Base-by-base conservation (phyloP, 1,140 invertebrate genomes). In the Meteorus sp. region DNA sequence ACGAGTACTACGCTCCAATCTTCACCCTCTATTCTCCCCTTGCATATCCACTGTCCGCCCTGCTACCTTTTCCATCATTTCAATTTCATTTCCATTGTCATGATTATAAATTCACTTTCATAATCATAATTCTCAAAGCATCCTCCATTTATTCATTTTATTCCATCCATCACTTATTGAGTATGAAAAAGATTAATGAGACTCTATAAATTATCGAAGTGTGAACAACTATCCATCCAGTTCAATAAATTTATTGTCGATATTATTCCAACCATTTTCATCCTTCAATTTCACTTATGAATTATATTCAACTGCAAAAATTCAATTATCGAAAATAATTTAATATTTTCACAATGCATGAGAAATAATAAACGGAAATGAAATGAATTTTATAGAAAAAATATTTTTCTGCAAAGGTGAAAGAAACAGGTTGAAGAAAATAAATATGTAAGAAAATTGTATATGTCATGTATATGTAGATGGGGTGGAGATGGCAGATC, bases 401-500 rank as follows among this genome's bases (percentile, higher is more conserved):
- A 29, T 29, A 29, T 9, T 5, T 29, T 9, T 5, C 4, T 29
- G 4, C 27, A 29, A 9, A 5, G 9, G 27, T 29, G 27, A 29
- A 29, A 5, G 9, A 4, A 29, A 5, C 27, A 29, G 1, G 9
- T 39, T n/a, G n/a, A n/a, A n/a, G n/a, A n/a, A n/a, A n/a, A n/a
- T n/a, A n/a, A n/a, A n/a, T n/a, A n/a, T n/a, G n/a, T n/a, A n/a
- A n/a, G n/a, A 33, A 33, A 7, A 33, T 7, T 33, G 6, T 33
- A 33, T 33, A 7, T 33, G 29, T 33, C 29, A 33, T 7, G 29
- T 33, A 33, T 7, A 33, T 64, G 54, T 45, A 78, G 75, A 57
- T 65, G 68, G 19, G 66, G 69, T 13, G 68, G 67, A 17, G 59
- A 71, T 53, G 79, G 79, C 11, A 69, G 51, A 31, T 72, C 74